Evolutionary conservation across 2,888 invertebrate genomes (phyloP).

Genomic region (Chironomus riparius): DNA sequence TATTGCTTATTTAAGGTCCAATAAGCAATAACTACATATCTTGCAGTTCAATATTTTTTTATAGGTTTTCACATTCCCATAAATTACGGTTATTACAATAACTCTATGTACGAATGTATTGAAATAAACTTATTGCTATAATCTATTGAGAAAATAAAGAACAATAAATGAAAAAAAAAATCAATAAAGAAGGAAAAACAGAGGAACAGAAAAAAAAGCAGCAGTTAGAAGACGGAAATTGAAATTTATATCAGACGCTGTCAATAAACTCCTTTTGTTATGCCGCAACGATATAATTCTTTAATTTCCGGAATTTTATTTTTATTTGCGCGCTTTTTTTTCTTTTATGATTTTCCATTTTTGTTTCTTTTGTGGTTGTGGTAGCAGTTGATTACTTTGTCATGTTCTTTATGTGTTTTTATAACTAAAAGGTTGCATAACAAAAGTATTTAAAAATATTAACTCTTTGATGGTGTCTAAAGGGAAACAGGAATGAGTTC

Average conservation of each 20-base stretch:
- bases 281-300: background rate
- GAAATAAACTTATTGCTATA: background rate
- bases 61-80: background rate
- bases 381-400: too few relatives aligned
- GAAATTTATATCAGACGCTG: constrained; percentile 6
- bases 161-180: background rate
- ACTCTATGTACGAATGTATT: background rate
- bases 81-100: background rate
- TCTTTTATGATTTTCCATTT: too few relatives aligned
- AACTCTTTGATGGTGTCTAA: too few relatives aligned
- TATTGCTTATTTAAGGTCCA: background rate
- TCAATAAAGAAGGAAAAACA: background rate
- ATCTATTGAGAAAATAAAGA: too few relatives aligned
- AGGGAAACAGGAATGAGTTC: too few relatives aligned
- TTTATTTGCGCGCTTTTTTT: background rate
- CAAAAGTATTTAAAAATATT: too few relatives aligned
- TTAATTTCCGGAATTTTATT: background rate
- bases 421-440: too few relatives aligned
- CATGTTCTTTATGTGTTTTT: too few relatives aligned
- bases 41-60: background rate
- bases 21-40: background rate
- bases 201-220: background rate
- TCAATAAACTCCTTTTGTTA: constrained; percentile 6
- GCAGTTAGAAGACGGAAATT: constrained; percentile 1
- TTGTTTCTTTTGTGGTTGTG: too few relatives aligned